These are phyloP conservation scores for Pogona vitticeps DNA, from an alignment of 2,113 vertebrate genomes.

Conservation along the genomic window DNA sequence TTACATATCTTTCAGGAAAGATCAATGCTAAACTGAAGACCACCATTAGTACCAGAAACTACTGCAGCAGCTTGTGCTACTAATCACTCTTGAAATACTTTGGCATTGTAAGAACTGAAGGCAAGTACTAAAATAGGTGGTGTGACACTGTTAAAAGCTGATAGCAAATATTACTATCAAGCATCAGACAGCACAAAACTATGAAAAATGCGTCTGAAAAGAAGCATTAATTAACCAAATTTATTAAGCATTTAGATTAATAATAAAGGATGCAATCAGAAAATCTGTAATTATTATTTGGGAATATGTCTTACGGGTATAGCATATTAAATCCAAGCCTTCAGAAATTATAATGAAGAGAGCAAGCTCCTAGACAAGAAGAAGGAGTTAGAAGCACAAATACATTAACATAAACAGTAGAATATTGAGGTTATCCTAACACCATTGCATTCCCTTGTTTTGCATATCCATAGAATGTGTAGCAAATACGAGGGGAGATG, in stretches of 20 bases:
- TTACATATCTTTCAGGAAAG: background rate
- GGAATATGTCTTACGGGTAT: background rate
- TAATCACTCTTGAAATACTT: background rate
- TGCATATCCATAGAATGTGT: background rate
- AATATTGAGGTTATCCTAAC: background rate
- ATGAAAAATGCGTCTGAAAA: background rate
- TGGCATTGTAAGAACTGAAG: background rate
- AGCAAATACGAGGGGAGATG: background rate
- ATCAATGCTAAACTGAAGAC: background rate
- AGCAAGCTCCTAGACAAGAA: background rate
- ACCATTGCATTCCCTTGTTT: background rate
- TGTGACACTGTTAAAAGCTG: background rate
- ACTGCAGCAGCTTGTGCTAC: background rate
- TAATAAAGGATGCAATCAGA: background rate
- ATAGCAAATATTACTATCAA: background rate
- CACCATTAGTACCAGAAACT: background rate
- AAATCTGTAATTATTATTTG: no score
- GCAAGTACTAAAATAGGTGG: background rate
- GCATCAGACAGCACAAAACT: background rate
- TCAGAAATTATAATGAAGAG: background rate
- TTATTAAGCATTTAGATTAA: background rate
- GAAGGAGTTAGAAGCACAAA: no score
- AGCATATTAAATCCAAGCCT: background rate
- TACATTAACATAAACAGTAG: background rate
- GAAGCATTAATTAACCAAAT: background rate